Evolutionary conservation across 2,888 invertebrate genomes (phyloP), one percentile per base, ranked within the genome.

Genomic region (Boloria euphrosyne): DNA sequence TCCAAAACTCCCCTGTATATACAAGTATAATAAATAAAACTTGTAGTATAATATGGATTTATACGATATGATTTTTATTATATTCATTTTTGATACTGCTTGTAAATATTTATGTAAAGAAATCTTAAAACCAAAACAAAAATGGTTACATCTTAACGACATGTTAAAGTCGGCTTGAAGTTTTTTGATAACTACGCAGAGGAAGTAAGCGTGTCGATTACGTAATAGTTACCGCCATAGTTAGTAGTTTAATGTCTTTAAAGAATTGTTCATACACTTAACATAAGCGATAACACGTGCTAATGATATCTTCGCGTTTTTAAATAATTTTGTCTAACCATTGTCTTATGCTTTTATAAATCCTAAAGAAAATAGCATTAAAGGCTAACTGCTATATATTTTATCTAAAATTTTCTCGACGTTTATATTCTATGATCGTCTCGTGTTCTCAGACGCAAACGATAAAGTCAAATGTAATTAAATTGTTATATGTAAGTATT

Each of bases 1-100:
- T 66, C 58, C 66, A 53, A 66, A 66, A 66, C 62, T 59, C 57
- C 16, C 51, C 51, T 58, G 47, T 58, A 50, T 59, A 59, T 38
- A 49, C n/a, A 58, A 31, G 27, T 27, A 47, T 31, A 17, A 18
- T 65, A 59, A 65, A 59, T 52, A 46, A 52, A 52, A 65, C 64
- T 65, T 65, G 18, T 46, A 58, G 38, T 63, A 38, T 38, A 38
- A 38, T 38, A 38, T 47, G 47, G 47, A 58, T 47, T 22, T 58
- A 18, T 27, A 47, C 13, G 17, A 43, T 55, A 55, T 38, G n/a
- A 17, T 14, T 27, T 27, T 27, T 22, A 43, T n/a, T 58, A 14
- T 27, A 27, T n/a, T 10, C 16, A 27, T 58, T 47, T 22, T 47
- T 58, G 46, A 58, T n/a, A 6, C 17, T 13, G 5, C 16, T n/a